Conservation (phyloP, 2,888 invertebrate species). For the Colostygia pectinataria region DNA sequence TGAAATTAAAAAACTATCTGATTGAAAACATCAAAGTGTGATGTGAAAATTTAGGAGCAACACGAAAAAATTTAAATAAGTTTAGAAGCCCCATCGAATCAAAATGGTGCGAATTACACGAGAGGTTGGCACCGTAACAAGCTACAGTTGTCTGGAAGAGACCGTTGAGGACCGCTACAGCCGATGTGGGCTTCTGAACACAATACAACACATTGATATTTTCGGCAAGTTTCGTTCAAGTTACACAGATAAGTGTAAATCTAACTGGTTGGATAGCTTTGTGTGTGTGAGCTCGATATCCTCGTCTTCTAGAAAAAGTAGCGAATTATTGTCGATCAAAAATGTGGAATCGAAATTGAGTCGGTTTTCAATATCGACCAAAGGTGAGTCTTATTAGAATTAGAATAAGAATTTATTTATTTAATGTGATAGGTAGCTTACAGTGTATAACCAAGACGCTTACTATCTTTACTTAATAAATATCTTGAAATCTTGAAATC, state of each 20-base stretch:
- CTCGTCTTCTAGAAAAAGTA: conserved; percentile 26
- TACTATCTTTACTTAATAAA: too few relatives aligned
- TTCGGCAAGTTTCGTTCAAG: conserved; percentile 41
- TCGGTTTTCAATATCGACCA: conserved; percentile 44
- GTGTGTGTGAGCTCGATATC: conserved; percentile 39
- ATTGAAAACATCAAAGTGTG: neutral
- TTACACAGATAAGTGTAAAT: conserved; percentile 30
- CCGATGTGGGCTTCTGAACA: conserved; percentile 43
- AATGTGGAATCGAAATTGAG: conserved; percentile 38
- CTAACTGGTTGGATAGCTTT: conserved; percentile 1
- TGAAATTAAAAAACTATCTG: too few relatives aligned
- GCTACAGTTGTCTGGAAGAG: conserved; percentile 12
- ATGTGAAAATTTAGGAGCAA: conserved; percentile 1
- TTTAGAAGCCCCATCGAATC: conserved; percentile 3
- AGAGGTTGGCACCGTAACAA: conserved; percentile 19
- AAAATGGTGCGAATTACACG: conserved; percentile 1
- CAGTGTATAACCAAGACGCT: too few relatives aligned
- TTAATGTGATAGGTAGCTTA: too few relatives aligned
- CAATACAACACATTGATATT: conserved; percentile 56
- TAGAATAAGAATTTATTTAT: too few relatives aligned
- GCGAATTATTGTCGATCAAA: neutral
- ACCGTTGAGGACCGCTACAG: conserved; percentile 38
- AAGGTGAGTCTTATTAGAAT: too few relatives aligned
- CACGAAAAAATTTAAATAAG: neutral
- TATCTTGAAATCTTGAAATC: too few relatives aligned